phyloP scores from a whole-genome alignment of 2,113 vertebrate species.

The Trematocara macrostoma region DNA sequence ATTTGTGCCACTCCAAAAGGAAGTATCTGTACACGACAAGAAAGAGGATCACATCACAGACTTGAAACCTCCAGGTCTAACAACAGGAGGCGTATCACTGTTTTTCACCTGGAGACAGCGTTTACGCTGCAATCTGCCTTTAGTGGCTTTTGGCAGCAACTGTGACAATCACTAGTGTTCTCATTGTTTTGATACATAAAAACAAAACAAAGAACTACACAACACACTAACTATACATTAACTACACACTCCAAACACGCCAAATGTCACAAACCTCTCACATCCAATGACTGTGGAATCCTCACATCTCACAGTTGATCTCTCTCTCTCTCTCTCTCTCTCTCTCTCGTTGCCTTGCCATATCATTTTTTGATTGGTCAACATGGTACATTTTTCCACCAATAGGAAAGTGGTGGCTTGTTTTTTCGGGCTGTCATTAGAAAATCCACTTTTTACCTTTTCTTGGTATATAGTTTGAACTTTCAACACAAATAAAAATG shows the following conservation, averaged over 20 bases:
- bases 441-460: neutral
- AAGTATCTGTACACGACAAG: no score
- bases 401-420: neutral
- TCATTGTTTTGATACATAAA: neutral
- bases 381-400: accelerated
- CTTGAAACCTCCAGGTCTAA: no score
- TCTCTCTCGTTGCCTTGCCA: accelerated
- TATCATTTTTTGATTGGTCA: neutral
- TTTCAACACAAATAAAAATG: neutral
- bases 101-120: no score
- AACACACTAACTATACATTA: neutral
- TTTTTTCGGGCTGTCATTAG: neutral
- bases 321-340: neutral
- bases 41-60: no score
- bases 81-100: no score
- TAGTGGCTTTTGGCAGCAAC: no score
- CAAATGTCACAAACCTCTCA: neutral
- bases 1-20: no score
- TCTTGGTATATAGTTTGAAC: neutral
- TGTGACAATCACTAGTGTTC: no score
- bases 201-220: neutral
- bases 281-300: neutral
- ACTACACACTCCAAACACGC: neutral
- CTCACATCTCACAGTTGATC: neutral
- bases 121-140: no score